Percentiles rank a stretch among this genome's conserved stretches.
Conservation (phyloP, 2,888 invertebrate genomes). For the Monochamus alternatus region DNA sequence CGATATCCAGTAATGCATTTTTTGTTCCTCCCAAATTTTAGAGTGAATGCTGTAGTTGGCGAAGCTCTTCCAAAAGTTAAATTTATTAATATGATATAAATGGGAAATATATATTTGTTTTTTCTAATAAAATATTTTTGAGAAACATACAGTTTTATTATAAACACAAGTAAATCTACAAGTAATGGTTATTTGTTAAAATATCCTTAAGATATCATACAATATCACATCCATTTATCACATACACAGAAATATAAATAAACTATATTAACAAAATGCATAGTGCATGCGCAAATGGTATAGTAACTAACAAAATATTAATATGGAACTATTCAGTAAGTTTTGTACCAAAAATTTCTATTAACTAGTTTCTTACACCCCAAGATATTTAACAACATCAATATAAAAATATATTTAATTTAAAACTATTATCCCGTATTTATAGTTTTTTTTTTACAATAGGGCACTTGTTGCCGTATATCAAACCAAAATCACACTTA, state of each 20-base stretch:
- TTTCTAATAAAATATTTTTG: conserved; percentile 17
- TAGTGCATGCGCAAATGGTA: conserved; percentile 55
- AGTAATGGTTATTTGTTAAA: conserved; percentile 54
- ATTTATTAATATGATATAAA: background rate
- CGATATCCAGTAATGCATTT: background rate
- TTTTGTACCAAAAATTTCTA: conserved; percentile 55
- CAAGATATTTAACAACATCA: conserved; percentile 52
- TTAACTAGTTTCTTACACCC: conserved; percentile 49
- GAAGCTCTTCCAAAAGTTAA: too few relatives aligned
- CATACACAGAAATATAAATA: conserved; percentile 57
- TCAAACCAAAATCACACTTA: conserved; percentile 44
- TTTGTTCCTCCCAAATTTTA: background rate
- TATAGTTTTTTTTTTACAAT: conserved; percentile 43
- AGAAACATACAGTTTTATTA: conserved; percentile 50
- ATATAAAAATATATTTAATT: conserved; percentile 57
- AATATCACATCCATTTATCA: conserved; percentile 58
- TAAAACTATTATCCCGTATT: conserved; percentile 52
- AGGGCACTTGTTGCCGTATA: conserved; percentile 43
- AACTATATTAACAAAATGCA: conserved; percentile 54
- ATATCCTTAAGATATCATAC: conserved; percentile 53
- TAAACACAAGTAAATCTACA: conserved; percentile 51
- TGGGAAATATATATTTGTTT: too few relatives aligned
- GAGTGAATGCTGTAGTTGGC: too few relatives aligned
- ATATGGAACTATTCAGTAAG: conserved; percentile 51
- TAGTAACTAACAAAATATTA: conserved; percentile 48